These are phyloP conservation scores for Scaptodrosophila lebanonensis DNA, from an alignment of 1,140 invertebrate species.

Conservation along the genomic window DNA sequence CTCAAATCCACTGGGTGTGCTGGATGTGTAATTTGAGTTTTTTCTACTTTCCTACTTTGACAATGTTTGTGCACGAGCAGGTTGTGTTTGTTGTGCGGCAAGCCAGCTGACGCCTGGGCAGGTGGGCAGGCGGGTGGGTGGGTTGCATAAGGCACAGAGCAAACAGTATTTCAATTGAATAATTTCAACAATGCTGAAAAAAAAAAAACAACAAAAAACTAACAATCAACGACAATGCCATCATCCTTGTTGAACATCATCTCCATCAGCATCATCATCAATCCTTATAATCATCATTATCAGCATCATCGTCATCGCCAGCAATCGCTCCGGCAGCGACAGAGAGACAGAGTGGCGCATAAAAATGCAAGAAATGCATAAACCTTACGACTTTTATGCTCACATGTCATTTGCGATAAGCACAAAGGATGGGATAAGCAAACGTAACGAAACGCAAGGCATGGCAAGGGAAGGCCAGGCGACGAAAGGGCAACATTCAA, in stretches of 20 bases:
- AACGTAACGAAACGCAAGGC: too few species aligned
- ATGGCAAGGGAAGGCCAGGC: too few species aligned
- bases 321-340: too few species aligned
- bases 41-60: slow-evolving; percentile 43
- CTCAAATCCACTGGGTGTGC: slow-evolving; percentile 1
- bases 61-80: slow-evolving; percentile 51
- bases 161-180: slow-evolving; percentile 67
- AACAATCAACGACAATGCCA: slow-evolving; percentile 1
- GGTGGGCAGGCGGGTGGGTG: too few species aligned
- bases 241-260: slow-evolving; percentile 29
- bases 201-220: slow-evolving; percentile 6
- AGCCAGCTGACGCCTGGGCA: slow-evolving; percentile 34
- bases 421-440: too few species aligned
- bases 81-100: slow-evolving; percentile 51
- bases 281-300: too few species aligned
- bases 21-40: slow-evolving; percentile 55
- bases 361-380: slow-evolving; percentile 50
- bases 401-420: slow-evolving; percentile 21
- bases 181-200: slow-evolving; percentile 26
- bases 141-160: slow-evolving; percentile 49
- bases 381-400: slow-evolving; percentile 42
- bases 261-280: slow-evolving; percentile 34
- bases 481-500: slow-evolving; percentile 1
- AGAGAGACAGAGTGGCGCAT: too few species aligned
- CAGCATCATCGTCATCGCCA: too few species aligned